A percentile compares a stretch with the other conserved stretches of the same genome.
phyloP scores from a whole-genome alignment of 2,797 vertebrate species.

The Chaunax sp. region DNA sequence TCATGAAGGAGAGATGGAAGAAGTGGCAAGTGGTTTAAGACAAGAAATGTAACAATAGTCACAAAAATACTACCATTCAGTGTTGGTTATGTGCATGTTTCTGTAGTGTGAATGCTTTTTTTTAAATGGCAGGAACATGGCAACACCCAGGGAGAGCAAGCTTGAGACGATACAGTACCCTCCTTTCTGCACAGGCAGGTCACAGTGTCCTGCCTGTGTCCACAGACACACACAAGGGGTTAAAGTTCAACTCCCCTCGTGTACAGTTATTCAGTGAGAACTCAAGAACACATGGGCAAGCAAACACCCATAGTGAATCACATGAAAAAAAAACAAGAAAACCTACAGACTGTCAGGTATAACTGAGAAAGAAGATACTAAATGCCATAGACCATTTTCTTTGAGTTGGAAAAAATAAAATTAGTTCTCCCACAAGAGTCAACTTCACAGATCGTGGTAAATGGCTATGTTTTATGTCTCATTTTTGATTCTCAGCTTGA shows the following conservation, averaged over 20 bases:
- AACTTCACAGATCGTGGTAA: constrained; percentile 81
- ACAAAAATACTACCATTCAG: constrained; percentile 53
- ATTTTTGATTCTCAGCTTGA: constrained; percentile 86
- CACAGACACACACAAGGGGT: constrained; percentile 69
- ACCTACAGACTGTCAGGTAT: constrained; percentile 66
- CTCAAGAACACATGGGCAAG: constrained; percentile 68
- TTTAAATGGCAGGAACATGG: constrained; percentile 59
- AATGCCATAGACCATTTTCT: constrained; percentile 72
- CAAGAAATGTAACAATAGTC: constrained; percentile 48
- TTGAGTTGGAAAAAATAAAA: constrained; percentile 61
- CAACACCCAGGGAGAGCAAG: constrained; percentile 82
- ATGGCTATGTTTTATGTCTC: constrained; percentile 80
- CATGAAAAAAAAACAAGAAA: constrained; percentile 69
- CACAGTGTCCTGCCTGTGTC: constrained; percentile 62
- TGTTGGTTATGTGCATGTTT: constrained; percentile 53
- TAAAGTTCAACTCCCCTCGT: constrained; percentile 62
- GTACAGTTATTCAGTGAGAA: constrained; percentile 73
- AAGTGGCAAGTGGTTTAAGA: constrained; percentile 66
- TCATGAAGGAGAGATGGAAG: constrained; percentile 35
- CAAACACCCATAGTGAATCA: constrained; percentile 69
- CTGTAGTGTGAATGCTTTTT: constrained; percentile 28
- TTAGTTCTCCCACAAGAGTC: constrained; percentile 66
- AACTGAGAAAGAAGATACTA: constrained; percentile 75
- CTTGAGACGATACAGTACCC: constrained; percentile 78
- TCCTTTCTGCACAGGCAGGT: constrained; percentile 72